Conservation (phyloP, 2,888 invertebrate species). For the Petrolisthes cinctipes region DNA sequence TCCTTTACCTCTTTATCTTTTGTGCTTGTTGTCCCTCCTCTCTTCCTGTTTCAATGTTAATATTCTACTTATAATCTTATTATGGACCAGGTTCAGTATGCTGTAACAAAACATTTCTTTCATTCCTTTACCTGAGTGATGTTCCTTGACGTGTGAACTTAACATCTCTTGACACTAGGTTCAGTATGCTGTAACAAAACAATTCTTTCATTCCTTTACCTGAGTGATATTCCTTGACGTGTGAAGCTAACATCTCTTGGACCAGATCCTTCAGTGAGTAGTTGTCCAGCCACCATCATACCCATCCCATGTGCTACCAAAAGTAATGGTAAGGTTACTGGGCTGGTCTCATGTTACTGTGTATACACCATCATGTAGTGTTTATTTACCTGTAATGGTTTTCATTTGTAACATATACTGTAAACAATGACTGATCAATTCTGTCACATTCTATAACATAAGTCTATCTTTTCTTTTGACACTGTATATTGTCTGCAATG, state of each 20-base stretch:
- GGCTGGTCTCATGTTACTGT: constrained; percentile 93
- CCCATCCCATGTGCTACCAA: constrained; percentile 83
- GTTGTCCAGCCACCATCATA: constrained; percentile 94
- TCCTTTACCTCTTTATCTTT: too few species aligned
- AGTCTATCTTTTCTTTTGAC: too few species aligned
- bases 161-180: constrained; percentile 66
- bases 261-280: constrained; percentile 74
- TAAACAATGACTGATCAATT: too few species aligned
- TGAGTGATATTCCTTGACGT: constrained; percentile 51
- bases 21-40: too few species aligned
- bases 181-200: too few species aligned
- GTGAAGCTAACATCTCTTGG: constrained; percentile 66
- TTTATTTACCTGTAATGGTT: constrained; percentile 77
- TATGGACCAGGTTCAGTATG: too few species aligned
- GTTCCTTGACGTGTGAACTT: constrained; percentile 65
- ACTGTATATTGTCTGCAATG: too few species aligned
- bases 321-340: constrained; percentile 88
- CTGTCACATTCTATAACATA: too few species aligned
- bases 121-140: constrained; percentile 32
- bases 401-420: too few species aligned
- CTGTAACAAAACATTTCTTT: not conserved
- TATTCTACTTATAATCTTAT: not conserved
- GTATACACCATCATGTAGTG: constrained; percentile 83
- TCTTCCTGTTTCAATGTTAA: too few species aligned
- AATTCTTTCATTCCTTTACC: constrained; percentile 23